Percentiles rank a stretch among this genome's conserved stretches.
Evolutionary conservation across 2,888 invertebrate genomes (phyloP).

Genomic region (Epirrhoe tristata): DNA sequence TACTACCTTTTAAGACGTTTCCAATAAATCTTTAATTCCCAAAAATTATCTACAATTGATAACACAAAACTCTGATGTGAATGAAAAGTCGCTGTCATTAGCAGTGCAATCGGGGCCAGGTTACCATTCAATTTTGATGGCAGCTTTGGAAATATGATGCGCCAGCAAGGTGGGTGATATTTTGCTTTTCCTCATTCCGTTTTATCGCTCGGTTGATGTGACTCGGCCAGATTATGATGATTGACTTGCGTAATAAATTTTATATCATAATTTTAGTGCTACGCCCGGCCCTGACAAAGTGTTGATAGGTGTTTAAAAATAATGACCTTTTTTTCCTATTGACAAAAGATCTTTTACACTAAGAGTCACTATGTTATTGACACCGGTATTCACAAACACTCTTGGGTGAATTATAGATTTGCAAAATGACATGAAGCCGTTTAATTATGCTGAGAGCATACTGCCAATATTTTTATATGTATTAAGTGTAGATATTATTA

Average conservation of each 20-base stretch:
- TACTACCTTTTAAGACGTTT: too few species aligned
- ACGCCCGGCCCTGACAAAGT: neutral
- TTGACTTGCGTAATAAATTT: slow-evolving; percentile 27
- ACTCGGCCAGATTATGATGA: slow-evolving; percentile 29
- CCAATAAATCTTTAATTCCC: too few species aligned
- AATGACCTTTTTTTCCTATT: neutral
- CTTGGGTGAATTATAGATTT: too few species aligned
- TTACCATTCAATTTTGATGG: slow-evolving; percentile 28
- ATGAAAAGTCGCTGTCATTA: too few species aligned
- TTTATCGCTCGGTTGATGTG: slow-evolving; percentile 32
- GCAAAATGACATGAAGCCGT: too few species aligned
- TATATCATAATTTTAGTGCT: slow-evolving; percentile 20
- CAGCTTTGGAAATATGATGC: slow-evolving; percentile 30
- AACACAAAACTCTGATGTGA: too few species aligned
- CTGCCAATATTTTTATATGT: too few species aligned
- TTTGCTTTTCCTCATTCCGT: slow-evolving; percentile 33
- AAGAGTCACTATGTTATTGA: too few species aligned
- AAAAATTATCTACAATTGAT: too few species aligned
- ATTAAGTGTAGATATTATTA: too few species aligned
- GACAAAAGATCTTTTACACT: neutral
- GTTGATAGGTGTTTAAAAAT: neutral
- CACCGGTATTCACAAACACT: too few species aligned
- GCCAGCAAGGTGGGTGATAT: slow-evolving; percentile 29
- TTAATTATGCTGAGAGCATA: too few species aligned
- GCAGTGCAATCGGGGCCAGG: slow-evolving; percentile 11